Conservation (phyloP, 1,140 invertebrate species). For the Hirudo medicinalis region DNA sequence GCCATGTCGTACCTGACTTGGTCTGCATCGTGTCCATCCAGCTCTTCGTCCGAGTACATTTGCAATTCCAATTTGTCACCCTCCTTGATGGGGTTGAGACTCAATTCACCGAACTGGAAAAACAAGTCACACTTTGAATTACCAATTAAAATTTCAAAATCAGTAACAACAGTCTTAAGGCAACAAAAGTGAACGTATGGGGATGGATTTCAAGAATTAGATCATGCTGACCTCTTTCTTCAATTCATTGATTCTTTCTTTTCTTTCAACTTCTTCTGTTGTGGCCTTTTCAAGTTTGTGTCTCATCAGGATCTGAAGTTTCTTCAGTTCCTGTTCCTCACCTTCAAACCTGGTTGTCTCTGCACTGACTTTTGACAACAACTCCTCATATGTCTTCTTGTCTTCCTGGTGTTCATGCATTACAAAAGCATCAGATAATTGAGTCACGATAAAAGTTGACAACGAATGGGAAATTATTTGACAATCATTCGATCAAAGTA, state of each 20-base stretch:
- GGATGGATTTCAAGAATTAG: too few species aligned
- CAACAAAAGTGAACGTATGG: too few species aligned
- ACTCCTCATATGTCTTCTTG: background rate
- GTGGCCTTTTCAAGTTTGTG: conserved; percentile 52
- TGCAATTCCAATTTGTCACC: conserved; percentile 41
- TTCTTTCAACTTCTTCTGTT: conserved; percentile 53
- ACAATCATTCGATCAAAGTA: background rate
- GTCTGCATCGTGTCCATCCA: conserved; percentile 49
- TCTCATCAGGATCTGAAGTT: conserved; percentile 32
- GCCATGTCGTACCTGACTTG: conserved; percentile 52
- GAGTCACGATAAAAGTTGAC: background rate
- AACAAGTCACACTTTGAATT: conserved; percentile 7
- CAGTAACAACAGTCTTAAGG: too few species aligned
- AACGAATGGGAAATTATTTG: too few species aligned
- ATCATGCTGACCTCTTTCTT: conserved; percentile 36
- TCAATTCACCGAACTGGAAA: conserved; percentile 49
- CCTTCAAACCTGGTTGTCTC: conserved; percentile 62
- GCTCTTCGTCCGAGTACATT: conserved; percentile 53
- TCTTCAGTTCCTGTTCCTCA: conserved; percentile 32
- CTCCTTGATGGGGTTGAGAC: conserved; percentile 53
- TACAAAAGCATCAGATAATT: background rate
- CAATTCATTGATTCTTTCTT: conserved; percentile 41
- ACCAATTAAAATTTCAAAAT: background rate
- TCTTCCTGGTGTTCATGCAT: conserved; percentile 48
- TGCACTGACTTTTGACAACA: conserved; percentile 34